Conservation (phyloP, 2,797 vertebrate species). For the Clamator glandarius region DNA sequence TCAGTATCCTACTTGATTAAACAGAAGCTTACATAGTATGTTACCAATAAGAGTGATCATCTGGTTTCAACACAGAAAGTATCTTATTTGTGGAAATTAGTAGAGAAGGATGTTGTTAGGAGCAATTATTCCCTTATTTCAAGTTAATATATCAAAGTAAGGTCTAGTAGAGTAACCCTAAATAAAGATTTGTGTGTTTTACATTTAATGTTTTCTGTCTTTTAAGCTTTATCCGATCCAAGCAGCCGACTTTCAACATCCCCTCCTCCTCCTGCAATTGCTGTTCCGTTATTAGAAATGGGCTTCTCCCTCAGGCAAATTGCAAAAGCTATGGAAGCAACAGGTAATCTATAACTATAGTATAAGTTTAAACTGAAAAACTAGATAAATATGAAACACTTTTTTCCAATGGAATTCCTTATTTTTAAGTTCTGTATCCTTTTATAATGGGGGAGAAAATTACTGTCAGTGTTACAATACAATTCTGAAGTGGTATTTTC, state of each 20-base stretch:
- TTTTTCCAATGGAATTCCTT: neutral
- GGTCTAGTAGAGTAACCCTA: neutral
- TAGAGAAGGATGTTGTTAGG: neutral
- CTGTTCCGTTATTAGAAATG: slow-evolving; percentile 96
- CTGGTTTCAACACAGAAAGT: neutral
- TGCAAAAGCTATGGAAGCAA: slow-evolving; percentile 96
- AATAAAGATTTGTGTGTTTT: neutral
- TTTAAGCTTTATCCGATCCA: slow-evolving; percentile 92
- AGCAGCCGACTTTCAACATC: slow-evolving; percentile 97
- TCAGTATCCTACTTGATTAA: neutral
- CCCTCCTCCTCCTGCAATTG: slow-evolving; percentile 96
- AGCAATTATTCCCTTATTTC: neutral
- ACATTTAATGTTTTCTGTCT: neutral
- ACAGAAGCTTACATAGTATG: neutral
- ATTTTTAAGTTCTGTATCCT: neutral
- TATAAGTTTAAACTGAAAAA: neutral
- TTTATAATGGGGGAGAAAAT: neutral
- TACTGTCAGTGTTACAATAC: neutral
- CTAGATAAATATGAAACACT: neutral
- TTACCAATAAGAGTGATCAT: neutral
- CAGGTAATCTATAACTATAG: slow-evolving; percentile 79
- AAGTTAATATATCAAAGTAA: neutral
- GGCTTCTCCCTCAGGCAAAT: slow-evolving; percentile 96
- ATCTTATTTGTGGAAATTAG: neutral
- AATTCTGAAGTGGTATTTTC: neutral